Base-by-base conservation (phyloP, 1,140 invertebrate species). In the Drosophila nebulosa region DNA sequence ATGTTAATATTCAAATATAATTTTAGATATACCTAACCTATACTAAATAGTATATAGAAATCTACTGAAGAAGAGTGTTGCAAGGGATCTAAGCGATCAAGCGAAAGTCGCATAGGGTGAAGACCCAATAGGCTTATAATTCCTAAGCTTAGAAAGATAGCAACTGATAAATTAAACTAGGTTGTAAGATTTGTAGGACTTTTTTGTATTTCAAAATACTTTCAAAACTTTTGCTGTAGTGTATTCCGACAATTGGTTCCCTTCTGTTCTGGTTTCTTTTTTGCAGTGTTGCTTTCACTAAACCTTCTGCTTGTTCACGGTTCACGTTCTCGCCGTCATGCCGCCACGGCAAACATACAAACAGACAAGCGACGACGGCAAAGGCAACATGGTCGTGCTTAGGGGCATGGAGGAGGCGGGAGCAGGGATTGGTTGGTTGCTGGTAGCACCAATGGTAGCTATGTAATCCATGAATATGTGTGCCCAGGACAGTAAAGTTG, bases 381-480 rank as follows among this genome's bases (percentile, higher is more conserved):
- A 32, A 32, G 30, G 30, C 30, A 32, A 32, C 30, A 32, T 32
- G 30, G 30, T 32, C 16, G 74, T 56, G 50, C 30, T 21, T 21
- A 16, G 22, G 26, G 56, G 56, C 27, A 22, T 21, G 9, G 36
- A 18, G 16, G 60, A 60, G 52, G 32, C 21, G 16, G 22, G 26
- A 12, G 30, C 30, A 32, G 30, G 63, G 70, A 79, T 69, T 59
- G 55, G 64, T 64, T 67, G 61, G 64, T 64, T 67, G 61, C 74
- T 69, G 55, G 65, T 64, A 68, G 71, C 24, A 66, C 70, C 70
- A 36, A 14, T 69, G 65, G 51, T 74, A 74, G 79, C 79, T 86
- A 88, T 88, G 83, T 88, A 83, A 71, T 77, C 83, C 72, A 79
- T 69, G 83, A 72, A 84, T 89, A 84, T 88, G 75, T 62, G 72